Conservation (phyloP, 2,113 vertebrate species). For the Campylorhamphus procurvoides region DNA sequence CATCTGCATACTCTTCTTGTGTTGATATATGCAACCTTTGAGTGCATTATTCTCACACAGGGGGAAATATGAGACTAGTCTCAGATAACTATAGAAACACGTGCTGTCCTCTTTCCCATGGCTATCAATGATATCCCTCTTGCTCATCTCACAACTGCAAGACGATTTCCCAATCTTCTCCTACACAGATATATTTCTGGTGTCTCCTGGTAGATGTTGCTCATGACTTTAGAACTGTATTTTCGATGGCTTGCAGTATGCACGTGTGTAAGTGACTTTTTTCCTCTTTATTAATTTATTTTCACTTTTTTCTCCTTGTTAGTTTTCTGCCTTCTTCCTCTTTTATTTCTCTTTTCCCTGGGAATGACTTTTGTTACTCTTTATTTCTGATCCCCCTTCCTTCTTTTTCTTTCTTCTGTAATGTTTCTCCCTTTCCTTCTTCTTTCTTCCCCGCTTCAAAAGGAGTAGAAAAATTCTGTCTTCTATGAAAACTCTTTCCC, state of each 20-base stretch:
- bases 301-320: background rate
- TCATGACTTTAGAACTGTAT: background rate
- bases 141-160: constrained; percentile 7
- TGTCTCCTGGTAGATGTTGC: background rate
- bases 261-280: background rate
- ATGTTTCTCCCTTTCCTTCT: background rate
- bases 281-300: background rate
- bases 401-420: background rate
- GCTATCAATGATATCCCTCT: background rate
- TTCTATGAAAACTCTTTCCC: background rate
- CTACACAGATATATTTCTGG: background rate
- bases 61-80: background rate
- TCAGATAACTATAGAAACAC: background rate
- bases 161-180: background rate
- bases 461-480: background rate
- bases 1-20: constrained; percentile 9
- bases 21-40: background rate
- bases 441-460: constrained; percentile 2
- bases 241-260: background rate
- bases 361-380: background rate
- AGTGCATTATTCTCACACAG: constrained; percentile 18
- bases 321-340: background rate
- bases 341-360: background rate
- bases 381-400: background rate
- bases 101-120: constrained; percentile 25